These are phyloP conservation scores for Episyrphus balteatus DNA, from an alignment of 1,140 invertebrate genomes.

Conservation along the genomic window DNA sequence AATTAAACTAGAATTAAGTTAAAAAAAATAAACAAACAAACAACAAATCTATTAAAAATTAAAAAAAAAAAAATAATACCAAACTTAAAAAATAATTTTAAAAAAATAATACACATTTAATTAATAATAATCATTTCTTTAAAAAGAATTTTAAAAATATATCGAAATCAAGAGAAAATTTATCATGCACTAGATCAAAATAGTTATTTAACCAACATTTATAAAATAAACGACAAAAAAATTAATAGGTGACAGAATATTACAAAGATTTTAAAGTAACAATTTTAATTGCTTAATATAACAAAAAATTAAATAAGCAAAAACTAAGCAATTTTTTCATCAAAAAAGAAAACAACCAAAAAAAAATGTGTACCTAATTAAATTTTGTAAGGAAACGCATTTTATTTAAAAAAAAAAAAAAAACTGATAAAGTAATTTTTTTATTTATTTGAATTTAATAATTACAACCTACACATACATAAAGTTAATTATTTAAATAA, in stretches of 20 bases:
- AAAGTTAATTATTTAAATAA: no score
- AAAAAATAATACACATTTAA: neutral
- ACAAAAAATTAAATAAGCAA: no score
- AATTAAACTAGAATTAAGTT: neutral
- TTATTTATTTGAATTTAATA: no score
- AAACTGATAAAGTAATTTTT: no score
- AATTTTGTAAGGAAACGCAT: no score
- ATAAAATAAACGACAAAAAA: constrained; percentile 2
- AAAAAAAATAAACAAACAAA: constrained; percentile 5
- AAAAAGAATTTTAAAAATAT: constrained; percentile 1
- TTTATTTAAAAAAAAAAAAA: no score
- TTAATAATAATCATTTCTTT: neutral
- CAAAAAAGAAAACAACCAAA: no score
- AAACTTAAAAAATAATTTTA: neutral
- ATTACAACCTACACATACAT: no score
- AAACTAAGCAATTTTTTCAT: no score
- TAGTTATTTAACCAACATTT: neutral
- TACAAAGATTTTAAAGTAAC: neutral
- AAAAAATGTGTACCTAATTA: no score
- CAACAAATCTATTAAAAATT: neutral
- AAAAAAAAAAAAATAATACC: constrained; percentile 2
- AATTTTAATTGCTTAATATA: no score
- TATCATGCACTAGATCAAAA: neutral
- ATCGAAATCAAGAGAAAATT: neutral
- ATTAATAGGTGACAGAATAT: neutral